These are phyloP conservation scores for Craseonycteris thonglongyai DNA, from an alignment of 2,113 vertebrate genomes.

Conservation along the genomic window DNA sequence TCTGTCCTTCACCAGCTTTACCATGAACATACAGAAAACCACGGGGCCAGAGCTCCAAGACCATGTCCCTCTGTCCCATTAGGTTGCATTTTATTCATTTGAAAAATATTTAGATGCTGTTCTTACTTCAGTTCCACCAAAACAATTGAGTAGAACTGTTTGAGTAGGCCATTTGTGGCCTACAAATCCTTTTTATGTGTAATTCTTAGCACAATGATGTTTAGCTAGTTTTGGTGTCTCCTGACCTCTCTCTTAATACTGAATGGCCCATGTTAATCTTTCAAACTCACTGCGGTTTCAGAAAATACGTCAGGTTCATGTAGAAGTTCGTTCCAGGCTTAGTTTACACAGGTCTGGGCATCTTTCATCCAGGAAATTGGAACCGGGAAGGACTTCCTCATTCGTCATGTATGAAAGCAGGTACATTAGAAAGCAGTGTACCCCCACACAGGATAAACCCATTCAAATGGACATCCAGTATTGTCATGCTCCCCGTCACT, in stretches of 20 bases:
- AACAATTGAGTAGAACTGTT: neutral
- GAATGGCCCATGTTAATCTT: neutral
- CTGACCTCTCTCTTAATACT: neutral
- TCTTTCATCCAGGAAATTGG: neutral
- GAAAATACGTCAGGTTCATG: neutral
- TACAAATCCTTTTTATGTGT: neutral
- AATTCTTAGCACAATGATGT: neutral
- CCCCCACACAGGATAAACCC: neutral
- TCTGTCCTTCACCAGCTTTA: neutral
- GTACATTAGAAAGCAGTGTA: neutral
- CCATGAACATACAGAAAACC: neutral
- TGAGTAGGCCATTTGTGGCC: neutral
- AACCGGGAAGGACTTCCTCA: neutral
- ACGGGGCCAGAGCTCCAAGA: neutral
- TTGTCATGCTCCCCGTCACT: neutral
- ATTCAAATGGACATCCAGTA: neutral
- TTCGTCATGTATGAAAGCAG: neutral
- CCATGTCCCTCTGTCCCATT: neutral
- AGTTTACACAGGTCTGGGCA: neutral
- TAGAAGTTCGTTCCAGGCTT: neutral
- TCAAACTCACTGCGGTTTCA: neutral
- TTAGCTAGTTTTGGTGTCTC: neutral
- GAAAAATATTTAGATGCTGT: neutral
- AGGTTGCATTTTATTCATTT: neutral
- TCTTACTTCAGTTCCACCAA: neutral